Percentiles rank a stretch among this genome's conserved stretches.
Conservation (phyloP, 2,888 invertebrate species). For the Pemphredon lugubris region DNA sequence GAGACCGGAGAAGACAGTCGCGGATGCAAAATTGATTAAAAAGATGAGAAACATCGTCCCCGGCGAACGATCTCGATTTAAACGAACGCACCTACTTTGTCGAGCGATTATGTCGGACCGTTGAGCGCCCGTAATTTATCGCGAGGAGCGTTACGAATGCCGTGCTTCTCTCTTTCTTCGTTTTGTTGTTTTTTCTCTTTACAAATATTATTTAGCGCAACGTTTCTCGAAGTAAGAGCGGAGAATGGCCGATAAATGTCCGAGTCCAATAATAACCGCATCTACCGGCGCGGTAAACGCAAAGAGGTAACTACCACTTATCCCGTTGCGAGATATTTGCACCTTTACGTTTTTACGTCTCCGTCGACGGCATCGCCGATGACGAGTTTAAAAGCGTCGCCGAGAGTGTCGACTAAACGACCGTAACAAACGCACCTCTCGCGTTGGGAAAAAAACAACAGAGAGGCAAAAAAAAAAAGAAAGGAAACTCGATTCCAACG, state of each 20-base stretch:
- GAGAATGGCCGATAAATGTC: constrained; percentile 16
- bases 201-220: background rate
- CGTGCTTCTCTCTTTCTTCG: background rate
- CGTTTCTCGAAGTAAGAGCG: background rate
- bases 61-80: no score
- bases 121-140: no score
- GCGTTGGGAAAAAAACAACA: no score
- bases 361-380: background rate
- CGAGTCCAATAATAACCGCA: background rate
- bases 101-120: no score
- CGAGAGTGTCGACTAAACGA: no score
- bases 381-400: background rate
- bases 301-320: constrained; percentile 19
- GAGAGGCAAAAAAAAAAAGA: no score
- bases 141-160: no score
- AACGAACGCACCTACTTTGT: no score
- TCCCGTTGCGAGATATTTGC: constrained; percentile 5
- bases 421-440: no score
- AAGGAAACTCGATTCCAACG: no score
- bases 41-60: background rate
- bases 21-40: background rate
- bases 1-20: no score
- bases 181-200: background rate
- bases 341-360: constrained; percentile 13
- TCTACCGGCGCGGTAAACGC: background rate